Evolutionary conservation across 2,113 vertebrate species (phyloP).

Genomic region (Puffinus mauretanicus): DNA sequence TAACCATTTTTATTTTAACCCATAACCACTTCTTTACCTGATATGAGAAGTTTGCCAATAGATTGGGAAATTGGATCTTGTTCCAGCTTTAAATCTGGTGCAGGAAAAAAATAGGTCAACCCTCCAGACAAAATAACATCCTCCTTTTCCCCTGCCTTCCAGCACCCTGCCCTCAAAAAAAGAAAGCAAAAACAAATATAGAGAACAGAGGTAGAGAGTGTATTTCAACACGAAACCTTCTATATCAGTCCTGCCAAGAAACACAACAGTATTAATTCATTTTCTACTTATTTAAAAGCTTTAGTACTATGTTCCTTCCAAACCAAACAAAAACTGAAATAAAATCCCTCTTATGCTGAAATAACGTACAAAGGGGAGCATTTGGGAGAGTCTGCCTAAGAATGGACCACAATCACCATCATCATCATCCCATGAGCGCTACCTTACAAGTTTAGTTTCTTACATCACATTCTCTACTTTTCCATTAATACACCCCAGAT

Average conservation of each 20-base stretch:
- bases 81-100: neutral
- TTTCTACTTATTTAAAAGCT: constrained; percentile 4
- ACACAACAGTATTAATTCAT: constrained; percentile 4
- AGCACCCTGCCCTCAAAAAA: neutral
- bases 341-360: constrained; percentile 1
- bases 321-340: neutral
- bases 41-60: neutral
- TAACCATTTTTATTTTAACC: neutral
- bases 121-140: neutral
- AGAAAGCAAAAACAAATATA: neutral
- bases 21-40: neutral
- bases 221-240: neutral
- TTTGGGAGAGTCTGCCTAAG: neutral
- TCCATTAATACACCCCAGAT: neutral
- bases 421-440: neutral
- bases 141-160: neutral
- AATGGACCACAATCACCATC: neutral
- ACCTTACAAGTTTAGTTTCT: neutral
- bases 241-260: neutral
- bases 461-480: neutral
- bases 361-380: neutral
- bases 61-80: neutral
- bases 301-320: constrained; percentile 11
- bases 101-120: neutral
- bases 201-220: neutral